Conservation (phyloP, 2,113 vertebrate genomes). For the Nestor notabilis region DNA sequence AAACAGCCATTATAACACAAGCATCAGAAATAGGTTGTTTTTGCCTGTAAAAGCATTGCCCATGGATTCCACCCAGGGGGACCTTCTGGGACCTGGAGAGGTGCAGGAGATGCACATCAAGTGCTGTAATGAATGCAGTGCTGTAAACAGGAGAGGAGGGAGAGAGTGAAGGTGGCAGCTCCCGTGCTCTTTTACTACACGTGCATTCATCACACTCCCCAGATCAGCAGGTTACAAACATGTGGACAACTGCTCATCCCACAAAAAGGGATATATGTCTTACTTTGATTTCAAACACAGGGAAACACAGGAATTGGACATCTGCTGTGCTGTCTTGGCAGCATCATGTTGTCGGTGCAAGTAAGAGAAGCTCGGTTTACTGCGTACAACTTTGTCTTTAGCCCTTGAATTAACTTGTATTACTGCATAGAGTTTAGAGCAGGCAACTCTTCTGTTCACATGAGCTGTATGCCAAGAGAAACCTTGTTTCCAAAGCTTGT, state of each 20-base stretch:
- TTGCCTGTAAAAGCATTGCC: neutral
- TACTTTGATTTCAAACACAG: neutral
- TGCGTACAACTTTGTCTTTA: neutral
- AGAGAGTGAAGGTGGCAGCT: accelerated
- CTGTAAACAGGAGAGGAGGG: accelerated
- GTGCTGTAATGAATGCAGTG: neutral
- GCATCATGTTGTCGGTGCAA: neutral
- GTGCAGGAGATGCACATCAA: neutral
- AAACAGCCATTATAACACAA: neutral
- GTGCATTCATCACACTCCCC: neutral
- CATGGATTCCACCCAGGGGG: neutral
- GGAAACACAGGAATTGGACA: accelerated
- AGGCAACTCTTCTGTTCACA: neutral
- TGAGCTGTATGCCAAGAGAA: neutral
- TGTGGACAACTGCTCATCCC: neutral
- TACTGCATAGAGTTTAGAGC: neutral
- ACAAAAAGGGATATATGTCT: neutral
- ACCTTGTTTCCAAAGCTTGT: neutral
- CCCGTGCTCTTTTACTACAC: accelerated
- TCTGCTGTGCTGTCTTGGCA: neutral
- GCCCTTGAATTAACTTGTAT: neutral
- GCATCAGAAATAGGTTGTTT: neutral
- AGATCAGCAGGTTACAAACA: neutral
- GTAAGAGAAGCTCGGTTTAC: neutral
- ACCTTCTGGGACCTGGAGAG: neutral